Conservation (phyloP, 2,888 invertebrate genomes). For the Onthophagus sagittarius region DNA sequence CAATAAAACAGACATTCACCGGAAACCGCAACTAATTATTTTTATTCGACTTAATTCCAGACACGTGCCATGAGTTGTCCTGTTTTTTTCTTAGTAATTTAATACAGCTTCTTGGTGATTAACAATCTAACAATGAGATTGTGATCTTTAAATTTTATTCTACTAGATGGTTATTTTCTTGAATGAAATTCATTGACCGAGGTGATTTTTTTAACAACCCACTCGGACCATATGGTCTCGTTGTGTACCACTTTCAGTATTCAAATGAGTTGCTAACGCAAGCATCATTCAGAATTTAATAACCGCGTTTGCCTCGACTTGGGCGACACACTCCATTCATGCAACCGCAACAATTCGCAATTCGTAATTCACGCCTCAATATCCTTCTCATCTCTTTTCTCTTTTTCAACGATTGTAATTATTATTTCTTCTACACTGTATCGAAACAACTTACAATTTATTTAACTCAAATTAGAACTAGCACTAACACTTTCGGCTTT, state of each 20-base stretch:
- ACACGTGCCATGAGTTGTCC: too few species aligned
- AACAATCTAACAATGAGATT: not conserved
- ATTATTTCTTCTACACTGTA: too few species aligned
- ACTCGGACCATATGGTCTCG: not conserved
- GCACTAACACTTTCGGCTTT: too few species aligned
- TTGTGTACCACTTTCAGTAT: not conserved
- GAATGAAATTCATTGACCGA: not conserved
- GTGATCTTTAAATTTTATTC: not conserved
- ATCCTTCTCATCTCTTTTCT: too few species aligned
- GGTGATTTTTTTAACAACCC: not conserved
- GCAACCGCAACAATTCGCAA: not conserved
- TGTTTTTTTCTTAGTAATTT: too few species aligned
- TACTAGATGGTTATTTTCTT: not conserved
- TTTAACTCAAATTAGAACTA: too few species aligned
- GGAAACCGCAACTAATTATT: too few species aligned
- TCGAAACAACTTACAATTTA: too few species aligned
- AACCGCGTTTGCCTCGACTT: not conserved
- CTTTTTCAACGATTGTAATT: too few species aligned
- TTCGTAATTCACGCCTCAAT: not conserved
- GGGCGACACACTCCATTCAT: not conserved
- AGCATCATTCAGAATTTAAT: not conserved
- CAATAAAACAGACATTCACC: too few species aligned
- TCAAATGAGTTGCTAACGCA: not conserved
- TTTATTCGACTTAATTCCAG: too few species aligned
- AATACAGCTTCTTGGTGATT: not conserved